Base-by-base conservation (phyloP, 2,797 vertebrate genomes). In the Spinus pinus region DNA sequence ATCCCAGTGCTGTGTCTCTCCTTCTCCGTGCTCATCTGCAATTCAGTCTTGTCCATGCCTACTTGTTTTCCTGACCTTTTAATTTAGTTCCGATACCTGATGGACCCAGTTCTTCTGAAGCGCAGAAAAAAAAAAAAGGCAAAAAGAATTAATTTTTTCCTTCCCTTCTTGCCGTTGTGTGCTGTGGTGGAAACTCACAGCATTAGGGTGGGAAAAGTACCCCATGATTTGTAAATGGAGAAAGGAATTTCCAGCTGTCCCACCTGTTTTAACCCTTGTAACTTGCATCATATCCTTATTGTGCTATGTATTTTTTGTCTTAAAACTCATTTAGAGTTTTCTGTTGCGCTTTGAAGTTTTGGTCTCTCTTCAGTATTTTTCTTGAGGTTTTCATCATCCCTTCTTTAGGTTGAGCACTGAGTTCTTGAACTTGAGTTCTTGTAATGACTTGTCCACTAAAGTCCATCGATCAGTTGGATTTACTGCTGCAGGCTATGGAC, bases 1-100 rank as follows among this genome's bases (percentile, higher is more conserved):
- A 13, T 96, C 92, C 91, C 57, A 39, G 0, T 85, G 50, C 58
- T 28, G n/a, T 64, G 62, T 78, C 64, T 80, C 31, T 74, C 39
- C 62, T 79, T 50, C 60, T 87, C n/a, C 0, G 0, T 66, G 27
- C 50, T 95, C 56, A 85, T 85, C 84, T 93, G 86, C 89, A 78
- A 11, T 91, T 95, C 72, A 50, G n/a, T 83, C 80, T 73, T 93
- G 82, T 72, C 90, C 25, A 22, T 73, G 49, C 37, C 66, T 88
- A 31, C 91, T 92, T 91, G 60, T 78, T 91, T 83, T 78, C 64
- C n/a, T 95, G 73, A 88, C 81, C 72, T 97, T 96, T 92, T 86
- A 88, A 90, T 91, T 88, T 84, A 88, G 54, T 94, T 88, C 49
- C 0, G 1, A 82, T 91, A 92, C 58, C 49, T 51, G n/a, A 33